phyloP scores from a whole-genome alignment of 2,888 invertebrate genomes.

The Aleiodes leptofemur region DNA sequence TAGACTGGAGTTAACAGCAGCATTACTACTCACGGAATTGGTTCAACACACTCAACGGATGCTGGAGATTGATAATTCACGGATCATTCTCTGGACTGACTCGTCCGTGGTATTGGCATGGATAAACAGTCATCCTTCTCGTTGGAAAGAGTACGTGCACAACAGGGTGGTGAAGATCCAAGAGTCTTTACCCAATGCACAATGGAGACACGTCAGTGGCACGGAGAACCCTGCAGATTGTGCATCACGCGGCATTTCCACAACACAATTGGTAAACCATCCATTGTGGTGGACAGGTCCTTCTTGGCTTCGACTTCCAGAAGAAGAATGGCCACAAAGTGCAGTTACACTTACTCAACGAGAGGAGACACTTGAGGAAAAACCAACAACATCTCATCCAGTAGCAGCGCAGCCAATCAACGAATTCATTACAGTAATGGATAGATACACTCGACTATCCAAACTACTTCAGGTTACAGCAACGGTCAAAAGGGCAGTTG shows the following conservation, averaged over 20 bases:
- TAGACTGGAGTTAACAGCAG: not conserved
- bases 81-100: slow-evolving; percentile 53
- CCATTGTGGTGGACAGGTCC: slow-evolving; percentile 46
- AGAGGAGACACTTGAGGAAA: not conserved
- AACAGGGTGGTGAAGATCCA: slow-evolving; percentile 60
- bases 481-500: not conserved
- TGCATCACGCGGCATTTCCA: slow-evolving; percentile 57
- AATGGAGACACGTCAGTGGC: slow-evolving; percentile 57
- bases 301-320: slow-evolving; percentile 31
- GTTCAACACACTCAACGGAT: not conserved
- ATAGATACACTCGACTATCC: no score
- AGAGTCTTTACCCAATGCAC: slow-evolving; percentile 40
- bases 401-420: not conserved
- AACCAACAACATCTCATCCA: not conserved
- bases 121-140: slow-evolving; percentile 54
- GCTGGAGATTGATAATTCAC: slow-evolving; percentile 1
- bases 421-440: not conserved
- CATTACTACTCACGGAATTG: not conserved
- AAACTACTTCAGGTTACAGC: not conserved
- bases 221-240: slow-evolving; percentile 60
- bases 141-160: slow-evolving; percentile 58
- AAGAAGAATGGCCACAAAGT: not conserved
- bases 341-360: no score
- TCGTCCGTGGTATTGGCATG: slow-evolving; percentile 57
- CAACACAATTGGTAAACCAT: slow-evolving; percentile 13